Percentiles rank a stretch among this genome's conserved stretches.
Evolutionary conservation across 2,797 vertebrate genomes (phyloP).

Genomic region (Hozukius guyotensis): DNA sequence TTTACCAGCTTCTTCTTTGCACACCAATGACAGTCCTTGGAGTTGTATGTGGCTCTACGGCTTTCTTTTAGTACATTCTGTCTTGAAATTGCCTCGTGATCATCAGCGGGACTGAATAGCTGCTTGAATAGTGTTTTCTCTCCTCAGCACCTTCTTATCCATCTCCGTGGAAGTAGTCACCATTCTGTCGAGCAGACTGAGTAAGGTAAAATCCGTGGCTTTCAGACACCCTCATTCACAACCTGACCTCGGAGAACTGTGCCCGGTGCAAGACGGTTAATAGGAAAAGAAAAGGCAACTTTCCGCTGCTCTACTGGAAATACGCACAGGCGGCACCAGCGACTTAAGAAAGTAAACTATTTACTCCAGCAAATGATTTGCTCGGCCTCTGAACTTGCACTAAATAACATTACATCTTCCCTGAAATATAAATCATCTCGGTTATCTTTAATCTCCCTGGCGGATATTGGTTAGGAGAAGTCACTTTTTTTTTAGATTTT

Average conservation of each 20-base stretch:
- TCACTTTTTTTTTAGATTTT: conserved; percentile 74
- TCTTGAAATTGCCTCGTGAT: conserved; percentile 29
- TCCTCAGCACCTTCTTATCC: conserved; percentile 3
- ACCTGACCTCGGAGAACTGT: conserved; percentile 18
- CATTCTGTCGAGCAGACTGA: not conserved
- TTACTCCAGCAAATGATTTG: conserved; percentile 61
- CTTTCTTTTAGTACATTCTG: conserved; percentile 16
- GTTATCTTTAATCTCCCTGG: conserved; percentile 70
- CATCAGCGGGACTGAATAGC: conserved; percentile 22
- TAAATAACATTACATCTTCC: conserved; percentile 59
- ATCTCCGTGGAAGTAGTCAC: not conserved
- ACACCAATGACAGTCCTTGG: conserved; percentile 4
- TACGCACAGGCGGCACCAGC: not conserved
- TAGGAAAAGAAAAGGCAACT: conserved; percentile 1
- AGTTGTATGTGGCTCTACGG: not conserved
- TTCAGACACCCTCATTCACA: conserved; percentile 9
- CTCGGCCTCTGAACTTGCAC: conserved; percentile 69
- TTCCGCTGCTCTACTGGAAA: not conserved
- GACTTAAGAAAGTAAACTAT: conserved; percentile 24
- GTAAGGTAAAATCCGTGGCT: conserved; percentile 15
- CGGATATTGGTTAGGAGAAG: conserved; percentile 71
- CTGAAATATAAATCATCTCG: conserved; percentile 70
- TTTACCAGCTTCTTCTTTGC: conserved; percentile 17
- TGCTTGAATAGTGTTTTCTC: conserved; percentile 25
- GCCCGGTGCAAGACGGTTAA: not conserved